phyloP scores from a whole-genome alignment of 2,113 vertebrate species.

The Zapornia atra region DNA sequence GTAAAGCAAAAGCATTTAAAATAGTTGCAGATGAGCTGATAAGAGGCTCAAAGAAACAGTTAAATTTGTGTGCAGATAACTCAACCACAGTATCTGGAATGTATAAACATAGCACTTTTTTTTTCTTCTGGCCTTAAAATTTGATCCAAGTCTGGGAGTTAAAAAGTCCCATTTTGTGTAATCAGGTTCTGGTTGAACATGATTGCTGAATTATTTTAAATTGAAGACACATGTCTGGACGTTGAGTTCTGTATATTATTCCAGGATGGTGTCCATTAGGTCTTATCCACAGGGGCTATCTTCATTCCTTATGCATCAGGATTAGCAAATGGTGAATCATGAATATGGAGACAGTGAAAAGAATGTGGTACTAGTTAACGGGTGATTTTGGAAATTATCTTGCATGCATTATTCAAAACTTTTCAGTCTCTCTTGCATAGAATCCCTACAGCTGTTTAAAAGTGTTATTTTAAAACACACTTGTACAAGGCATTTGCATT shows the following conservation, averaged over 20 bases:
- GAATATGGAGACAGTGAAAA: slow-evolving; percentile 75
- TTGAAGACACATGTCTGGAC: slow-evolving; percentile 86
- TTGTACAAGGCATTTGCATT: slow-evolving; percentile 61
- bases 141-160: slow-evolving; percentile 84
- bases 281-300: slow-evolving; percentile 83
- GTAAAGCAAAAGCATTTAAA: slow-evolving; percentile 70
- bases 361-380: slow-evolving; percentile 80
- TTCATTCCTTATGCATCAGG: slow-evolving; percentile 79
- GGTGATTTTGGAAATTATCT: slow-evolving; percentile 77
- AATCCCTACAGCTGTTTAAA: slow-evolving; percentile 65
- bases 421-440: slow-evolving; percentile 58
- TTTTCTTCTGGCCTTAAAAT: slow-evolving; percentile 75
- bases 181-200: slow-evolving; percentile 87
- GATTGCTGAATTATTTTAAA: slow-evolving; percentile 89
- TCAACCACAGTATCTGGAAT: slow-evolving; percentile 76
- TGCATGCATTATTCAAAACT: slow-evolving; percentile 79
- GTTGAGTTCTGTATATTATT: slow-evolving; percentile 80
- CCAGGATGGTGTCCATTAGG: slow-evolving; percentile 84
- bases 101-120: slow-evolving; percentile 73
- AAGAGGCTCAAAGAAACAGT: slow-evolving; percentile 75
- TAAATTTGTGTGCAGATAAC: slow-evolving; percentile 72
- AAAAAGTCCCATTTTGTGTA: slow-evolving; percentile 87
- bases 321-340: slow-evolving; percentile 77
- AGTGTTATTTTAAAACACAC: slow-evolving; percentile 58
- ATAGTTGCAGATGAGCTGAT: slow-evolving; percentile 65